These are phyloP conservation scores for Sapajus apella DNA, from an alignment of 2,113 vertebrate genomes.

Conservation along the genomic window DNA sequence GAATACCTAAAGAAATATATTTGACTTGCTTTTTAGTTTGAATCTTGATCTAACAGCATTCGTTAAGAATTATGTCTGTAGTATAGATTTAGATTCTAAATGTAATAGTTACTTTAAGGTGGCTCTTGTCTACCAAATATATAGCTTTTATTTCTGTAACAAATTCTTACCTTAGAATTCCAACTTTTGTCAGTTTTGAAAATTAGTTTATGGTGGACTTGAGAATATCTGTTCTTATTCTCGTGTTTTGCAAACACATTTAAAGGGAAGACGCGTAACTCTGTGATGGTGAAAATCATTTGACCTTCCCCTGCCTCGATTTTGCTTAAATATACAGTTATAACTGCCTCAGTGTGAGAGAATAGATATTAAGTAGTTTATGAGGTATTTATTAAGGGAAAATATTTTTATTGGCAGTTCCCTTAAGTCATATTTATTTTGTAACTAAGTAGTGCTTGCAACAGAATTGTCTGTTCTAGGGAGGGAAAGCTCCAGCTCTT, in stretches of 20 bases:
- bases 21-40: slow-evolving; percentile 24
- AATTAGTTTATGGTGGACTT: slow-evolving; percentile 13
- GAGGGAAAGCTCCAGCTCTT: slow-evolving; percentile 24
- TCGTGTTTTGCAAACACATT: slow-evolving; percentile 19
- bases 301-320: not conserved
- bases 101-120: slow-evolving; percentile 51
- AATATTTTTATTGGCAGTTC: slow-evolving; percentile 42
- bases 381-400: slow-evolving; percentile 23
- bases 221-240: slow-evolving; percentile 22
- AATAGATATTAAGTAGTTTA: slow-evolving; percentile 10
- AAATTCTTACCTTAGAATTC: slow-evolving; percentile 56
- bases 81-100: not conserved
- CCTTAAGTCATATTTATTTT: slow-evolving; percentile 54
- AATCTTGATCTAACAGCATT: slow-evolving; percentile 46
- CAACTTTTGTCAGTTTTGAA: slow-evolving; percentile 53
- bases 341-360: slow-evolving; percentile 22
- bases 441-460: slow-evolving; percentile 9
- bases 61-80: slow-evolving; percentile 52
- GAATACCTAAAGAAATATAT: slow-evolving; percentile 16
- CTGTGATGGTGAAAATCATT: not conserved
- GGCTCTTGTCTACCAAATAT: slow-evolving; percentile 13
- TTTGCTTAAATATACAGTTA: slow-evolving; percentile 34
- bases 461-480: slow-evolving; percentile 40
- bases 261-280: slow-evolving; percentile 36
- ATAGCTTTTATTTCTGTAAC: slow-evolving; percentile 39